Evolutionary conservation across 2,113 vertebrate species (phyloP), one percentile per base, ranked within the genome.

Genomic region (Odocoileus virginianus): DNA sequence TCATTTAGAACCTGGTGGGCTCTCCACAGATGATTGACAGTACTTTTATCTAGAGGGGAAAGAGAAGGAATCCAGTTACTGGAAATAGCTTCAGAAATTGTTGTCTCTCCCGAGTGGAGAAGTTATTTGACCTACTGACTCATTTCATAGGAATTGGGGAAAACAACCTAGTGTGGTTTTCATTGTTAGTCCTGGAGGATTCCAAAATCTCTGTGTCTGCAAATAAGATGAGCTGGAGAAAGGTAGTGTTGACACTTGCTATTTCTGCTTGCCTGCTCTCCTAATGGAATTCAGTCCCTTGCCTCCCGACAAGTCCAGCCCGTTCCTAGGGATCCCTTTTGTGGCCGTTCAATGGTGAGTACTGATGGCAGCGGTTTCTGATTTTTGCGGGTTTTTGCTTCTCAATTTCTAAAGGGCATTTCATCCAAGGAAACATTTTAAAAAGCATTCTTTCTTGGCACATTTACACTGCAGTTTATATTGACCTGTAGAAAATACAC

Each of bases 91-190:
- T 92, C 97, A 97, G 98, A 97, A 98, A 98, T 96, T 97, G 96
- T 96, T 98, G 96, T 98, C 91, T 92, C 96, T 98, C 95, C 90
- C 64, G 93, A 98, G 76, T 76, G 79, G 81, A 97, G 97, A 98
- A 98, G 98, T 98, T 98, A 97, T 98, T 97, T 99, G 99, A 99
- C 98, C 98, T 98, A 98, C 98, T 99, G 98, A 99, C 98, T 99
- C 99, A 99, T 98, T 99, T 98, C 91, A 92, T 97, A 98, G 98
- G 98, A 98, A 98, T 98, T 96, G 97, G 96, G 97, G 97, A 98
- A 98, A 98, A 98, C 98, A 98, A 98, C 97, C 98, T 97, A 98
- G 82, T 98, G 98, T 98, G 98, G 97, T 99, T 98, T 98, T 98
- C 98, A 98, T 98, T 98, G 98, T 98, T 97, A 94, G 95, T 97